phyloP scores from a whole-genome alignment of 2,797 vertebrate species.

The Mus caroli region DNA sequence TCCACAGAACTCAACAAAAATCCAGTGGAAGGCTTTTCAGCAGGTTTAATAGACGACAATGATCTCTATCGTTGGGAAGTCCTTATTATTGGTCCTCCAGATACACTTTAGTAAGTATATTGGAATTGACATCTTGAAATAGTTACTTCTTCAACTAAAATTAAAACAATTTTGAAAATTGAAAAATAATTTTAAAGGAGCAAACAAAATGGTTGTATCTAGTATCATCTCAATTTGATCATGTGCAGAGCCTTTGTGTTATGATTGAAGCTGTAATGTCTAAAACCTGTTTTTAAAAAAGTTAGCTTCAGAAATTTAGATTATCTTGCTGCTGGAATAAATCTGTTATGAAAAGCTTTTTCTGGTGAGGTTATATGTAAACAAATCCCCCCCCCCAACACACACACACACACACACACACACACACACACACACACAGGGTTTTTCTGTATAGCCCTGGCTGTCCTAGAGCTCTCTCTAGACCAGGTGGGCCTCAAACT shows the following conservation, averaged over 20 bases:
- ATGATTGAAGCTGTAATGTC: slow-evolving; percentile 15
- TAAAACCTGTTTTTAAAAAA: slow-evolving; percentile 43
- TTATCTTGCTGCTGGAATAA: background rate
- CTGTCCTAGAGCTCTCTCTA: background rate
- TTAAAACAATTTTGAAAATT: slow-evolving; percentile 42
- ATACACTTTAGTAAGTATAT: slow-evolving; percentile 98
- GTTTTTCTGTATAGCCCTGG: background rate
- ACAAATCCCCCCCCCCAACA: background rate
- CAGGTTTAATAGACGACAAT: slow-evolving; percentile 99
- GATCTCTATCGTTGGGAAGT: slow-evolving; percentile 99
- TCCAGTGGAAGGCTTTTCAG: slow-evolving; percentile 99
- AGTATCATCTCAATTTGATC: slow-evolving; percentile 35
- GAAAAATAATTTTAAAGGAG: background rate
- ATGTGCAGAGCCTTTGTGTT: background rate
- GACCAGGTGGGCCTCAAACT: background rate
- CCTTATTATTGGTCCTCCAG: slow-evolving; percentile 99
- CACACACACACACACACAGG: too few species aligned
- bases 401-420: too few species aligned
- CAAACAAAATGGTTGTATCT: background rate
- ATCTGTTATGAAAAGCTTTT: background rate
- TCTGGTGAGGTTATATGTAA: background rate
- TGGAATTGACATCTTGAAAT: slow-evolving; percentile 35
- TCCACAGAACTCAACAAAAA: slow-evolving; percentile 98
- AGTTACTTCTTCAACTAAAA: slow-evolving; percentile 42
- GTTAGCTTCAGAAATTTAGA: slow-evolving; percentile 45